These are phyloP conservation scores for Tympanoctomys barrerae DNA, from an alignment of 2,797 vertebrate species.

Conservation along the genomic window DNA sequence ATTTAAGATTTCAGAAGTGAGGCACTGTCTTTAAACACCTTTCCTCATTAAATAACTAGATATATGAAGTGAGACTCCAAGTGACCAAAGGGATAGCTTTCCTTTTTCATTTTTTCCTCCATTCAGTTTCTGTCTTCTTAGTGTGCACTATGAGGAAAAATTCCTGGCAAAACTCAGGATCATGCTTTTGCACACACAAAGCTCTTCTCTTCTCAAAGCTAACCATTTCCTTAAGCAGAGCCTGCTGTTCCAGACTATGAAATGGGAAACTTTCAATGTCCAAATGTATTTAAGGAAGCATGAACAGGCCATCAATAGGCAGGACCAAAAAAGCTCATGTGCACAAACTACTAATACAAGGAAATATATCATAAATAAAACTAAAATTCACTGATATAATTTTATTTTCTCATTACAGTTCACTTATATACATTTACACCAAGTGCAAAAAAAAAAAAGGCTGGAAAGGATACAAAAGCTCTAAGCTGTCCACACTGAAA, in stretches of 20 bases:
- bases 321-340: conserved; percentile 40
- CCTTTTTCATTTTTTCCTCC: not conserved
- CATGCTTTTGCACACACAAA: not conserved
- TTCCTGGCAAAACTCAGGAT: not conserved
- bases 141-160: not conserved
- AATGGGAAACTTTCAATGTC: conserved; percentile 33
- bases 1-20: not conserved
- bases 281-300: conserved; percentile 47
- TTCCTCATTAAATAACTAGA: conserved; percentile 54
- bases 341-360: conserved; percentile 27
- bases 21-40: conserved; percentile 29
- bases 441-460: conserved; percentile 51
- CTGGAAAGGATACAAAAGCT: not conserved
- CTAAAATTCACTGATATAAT: conserved; percentile 40
- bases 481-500: conserved; percentile 20
- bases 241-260: conserved; percentile 1
- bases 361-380: conserved; percentile 54
- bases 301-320: not conserved
- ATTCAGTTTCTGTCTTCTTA: not conserved
- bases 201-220: conserved; percentile 29
- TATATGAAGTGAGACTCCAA: conserved; percentile 7
- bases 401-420: conserved; percentile 48
- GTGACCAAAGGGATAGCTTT: not conserved
- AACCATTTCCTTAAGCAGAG: not conserved
- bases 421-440: not conserved